Base-by-base conservation (phyloP, 2,797 vertebrate species). In the Sphenodon punctatus region DNA sequence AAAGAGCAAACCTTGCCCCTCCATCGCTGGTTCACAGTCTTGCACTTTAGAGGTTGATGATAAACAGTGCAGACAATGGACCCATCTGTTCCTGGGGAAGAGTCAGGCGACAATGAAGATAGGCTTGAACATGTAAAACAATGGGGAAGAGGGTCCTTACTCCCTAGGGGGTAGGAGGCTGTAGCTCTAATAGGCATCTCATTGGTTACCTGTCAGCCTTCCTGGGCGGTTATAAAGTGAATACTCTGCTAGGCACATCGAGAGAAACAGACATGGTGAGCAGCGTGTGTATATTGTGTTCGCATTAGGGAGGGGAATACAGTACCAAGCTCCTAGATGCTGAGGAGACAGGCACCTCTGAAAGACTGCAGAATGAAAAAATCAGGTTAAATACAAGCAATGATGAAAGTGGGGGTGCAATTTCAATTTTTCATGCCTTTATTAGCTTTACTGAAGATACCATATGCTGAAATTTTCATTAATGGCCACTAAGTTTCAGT, bases 161-260 rank as follows among this genome's bases (percentile, higher is more conserved):
- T 69, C 77, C 58, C 68, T 6, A 9, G 55, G 1, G 68, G 46
- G 45, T 58, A 72, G 82, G 87, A 74, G 89, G 88, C 22, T 80
- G 86, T 86, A 68, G 6, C 36, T 71, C 69, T 75, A 84, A 89
- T 86, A 67, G 84, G 82, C 84, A 80, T 87, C 84, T 84, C 87
- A 92, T 92, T 92, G 93, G 92, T 88, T 79, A 93, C 88, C 90
- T 92, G 92, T 88, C 93, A 89, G 89, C 75, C 61, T 70, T 81
- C 61, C 80, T 27, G 78, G 88, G 89, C 42, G 22, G 84, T 72
- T 86, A 45, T 73, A 23, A 87, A 86, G 80, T 48, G 46, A 86
- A 59, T 32, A 38, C 36, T 49, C 32, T 48, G 48, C 61, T 38
- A 38, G 30, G 36, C n/a, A 17, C 17, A 8, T 10, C 49, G 65